Evolutionary conservation across 1,140 invertebrate genomes (phyloP), one percentile per base, ranked within the genome.

Genomic region (Drosophila truncata): DNA sequence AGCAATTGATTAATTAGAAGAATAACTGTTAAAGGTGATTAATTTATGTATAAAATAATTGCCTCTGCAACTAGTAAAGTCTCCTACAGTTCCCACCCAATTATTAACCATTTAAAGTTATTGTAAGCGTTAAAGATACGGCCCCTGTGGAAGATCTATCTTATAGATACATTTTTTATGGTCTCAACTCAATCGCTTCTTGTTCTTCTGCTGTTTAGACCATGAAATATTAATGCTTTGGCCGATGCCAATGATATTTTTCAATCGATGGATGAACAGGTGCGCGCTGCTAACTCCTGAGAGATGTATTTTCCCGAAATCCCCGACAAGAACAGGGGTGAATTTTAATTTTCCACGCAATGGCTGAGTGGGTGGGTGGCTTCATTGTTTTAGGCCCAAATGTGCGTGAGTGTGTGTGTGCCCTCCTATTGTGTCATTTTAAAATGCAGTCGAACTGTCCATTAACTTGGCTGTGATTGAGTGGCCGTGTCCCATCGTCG

Each of bases 241-340:
- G 14, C 42, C 42, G n/a, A n/a, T 23, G 25, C 25, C 20, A 8
- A 29, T 42, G 62, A 39, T 62, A 57, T 62, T 65, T 65, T 65
- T 62, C 27, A 65, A 62, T 65, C 62, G 37, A 65, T 65, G 27
- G 27, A 27, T 33, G 57, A 65, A 65, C 57, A 65, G 62, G 57
- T 65, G 62, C 27, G 3, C 27, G 25, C 25, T 1, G 27, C 57
- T 62, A 25, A 25, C 37, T 23, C 4, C 31, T 33, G 62, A 18
- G 37, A 33, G 35, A n/a, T 61, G 55, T 64, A 42, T 61, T 60
- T 61, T 31, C 10, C 25, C 37, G 18, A 61, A 60, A 61, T 58
- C 37, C 6, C 50, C 18, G 10, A n/a, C 61, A 64, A 61, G 29
- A 64, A 64, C 37, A 63, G 18, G 3, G 13, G 44, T 3, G 8